A percentile compares a stretch with the other conserved stretches of the same genome.
phyloP scores from a whole-genome alignment of 2,797 vertebrate genomes.

The Oceanodroma leucorhoa region DNA sequence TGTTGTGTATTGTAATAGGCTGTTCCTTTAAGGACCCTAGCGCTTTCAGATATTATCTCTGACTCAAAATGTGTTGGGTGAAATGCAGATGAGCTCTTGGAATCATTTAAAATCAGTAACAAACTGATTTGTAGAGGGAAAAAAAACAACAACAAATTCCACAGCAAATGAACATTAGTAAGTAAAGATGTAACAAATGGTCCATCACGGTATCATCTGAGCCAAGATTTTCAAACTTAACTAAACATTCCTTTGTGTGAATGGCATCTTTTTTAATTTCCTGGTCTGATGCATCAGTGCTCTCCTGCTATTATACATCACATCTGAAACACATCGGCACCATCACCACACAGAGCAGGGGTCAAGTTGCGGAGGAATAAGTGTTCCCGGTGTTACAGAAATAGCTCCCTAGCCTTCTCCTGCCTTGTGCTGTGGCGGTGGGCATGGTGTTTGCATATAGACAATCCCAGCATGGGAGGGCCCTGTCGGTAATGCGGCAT shows the following conservation, averaged over 20 bases:
- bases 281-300: neutral
- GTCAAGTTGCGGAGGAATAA: neutral
- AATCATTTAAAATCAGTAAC: neutral
- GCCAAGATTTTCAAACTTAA: slow-evolving; percentile 17
- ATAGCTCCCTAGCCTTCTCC: neutral
- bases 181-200: slow-evolving; percentile 3
- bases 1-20: slow-evolving; percentile 73
- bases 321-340: neutral
- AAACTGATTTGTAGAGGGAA: neutral
- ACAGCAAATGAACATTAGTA: neutral
- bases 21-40: slow-evolving; percentile 78
- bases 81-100: neutral
- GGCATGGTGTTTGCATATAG: slow-evolving; percentile 11
- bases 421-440: slow-evolving; percentile 16
- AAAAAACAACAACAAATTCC: neutral
- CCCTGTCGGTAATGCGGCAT: neutral
- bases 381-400: neutral
- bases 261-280: neutral
- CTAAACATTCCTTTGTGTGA: slow-evolving; percentile 23
- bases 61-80: neutral
- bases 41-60: slow-evolving; percentile 15
- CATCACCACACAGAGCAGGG: slow-evolving; percentile 3
- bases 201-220: neutral
- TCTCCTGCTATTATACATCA: neutral
- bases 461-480: neutral